Conservation (phyloP, 2,113 vertebrate genomes). For the Dasyprocta punctata region DNA sequence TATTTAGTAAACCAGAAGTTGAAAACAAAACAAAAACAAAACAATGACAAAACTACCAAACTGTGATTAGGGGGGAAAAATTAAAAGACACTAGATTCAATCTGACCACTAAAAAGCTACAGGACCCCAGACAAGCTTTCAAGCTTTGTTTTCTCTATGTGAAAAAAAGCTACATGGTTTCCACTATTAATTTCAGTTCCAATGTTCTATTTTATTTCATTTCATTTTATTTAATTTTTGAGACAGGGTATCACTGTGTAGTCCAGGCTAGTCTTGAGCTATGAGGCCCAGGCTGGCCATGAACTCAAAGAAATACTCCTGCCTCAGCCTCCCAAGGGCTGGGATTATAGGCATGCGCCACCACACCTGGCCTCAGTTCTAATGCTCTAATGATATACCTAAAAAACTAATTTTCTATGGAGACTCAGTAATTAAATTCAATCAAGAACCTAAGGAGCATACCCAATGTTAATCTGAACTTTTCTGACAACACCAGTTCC, state of each 20-base stretch:
- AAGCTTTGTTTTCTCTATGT: neutral
- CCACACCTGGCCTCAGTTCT: neutral
- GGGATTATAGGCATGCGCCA: neutral
- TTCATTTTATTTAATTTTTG: neutral
- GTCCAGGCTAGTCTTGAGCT: neutral
- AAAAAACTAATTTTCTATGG: conserved; percentile 49
- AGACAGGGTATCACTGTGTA: neutral
- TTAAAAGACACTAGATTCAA: conserved; percentile 7
- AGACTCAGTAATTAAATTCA: conserved; percentile 17
- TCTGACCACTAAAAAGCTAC: neutral
- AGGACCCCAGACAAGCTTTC: neutral
- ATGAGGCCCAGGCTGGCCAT: neutral
- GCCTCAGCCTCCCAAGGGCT: neutral
- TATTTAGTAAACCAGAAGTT: conserved; percentile 10
- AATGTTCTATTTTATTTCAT: neutral
- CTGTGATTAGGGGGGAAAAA: neutral
- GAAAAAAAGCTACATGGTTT: conserved; percentile 15
- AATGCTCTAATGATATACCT: neutral
- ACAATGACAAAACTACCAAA: neutral
- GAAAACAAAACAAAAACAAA: neutral
- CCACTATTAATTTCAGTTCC: conserved; percentile 46
- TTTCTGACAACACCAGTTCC: conserved; percentile 9
- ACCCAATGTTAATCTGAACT: neutral
- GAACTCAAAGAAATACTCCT: neutral
- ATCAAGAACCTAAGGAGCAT: neutral